phyloP scores from a whole-genome alignment of 2,797 vertebrate genomes.

The Manis javanica region DNA sequence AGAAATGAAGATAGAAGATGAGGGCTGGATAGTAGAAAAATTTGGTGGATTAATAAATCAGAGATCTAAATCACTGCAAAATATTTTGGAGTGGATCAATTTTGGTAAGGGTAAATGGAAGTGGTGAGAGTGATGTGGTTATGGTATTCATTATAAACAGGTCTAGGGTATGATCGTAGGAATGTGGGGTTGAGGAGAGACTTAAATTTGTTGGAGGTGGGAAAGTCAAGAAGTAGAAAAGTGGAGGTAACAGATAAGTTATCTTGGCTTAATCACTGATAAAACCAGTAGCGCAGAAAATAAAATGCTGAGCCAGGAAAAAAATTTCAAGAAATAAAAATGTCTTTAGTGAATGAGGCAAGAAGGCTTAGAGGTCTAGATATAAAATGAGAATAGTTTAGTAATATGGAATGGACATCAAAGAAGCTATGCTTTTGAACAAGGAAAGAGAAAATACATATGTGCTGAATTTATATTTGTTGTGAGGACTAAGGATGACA shows the following conservation, averaged over 20 bases:
- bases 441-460: background rate
- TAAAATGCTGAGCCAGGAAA: background rate
- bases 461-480: background rate
- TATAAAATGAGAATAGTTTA: background rate
- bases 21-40: background rate
- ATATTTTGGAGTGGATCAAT: background rate
- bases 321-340: background rate
- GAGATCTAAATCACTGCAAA: background rate
- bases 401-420: background rate
- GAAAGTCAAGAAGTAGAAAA: conserved; percentile 5
- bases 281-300: background rate
- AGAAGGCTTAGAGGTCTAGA: background rate
- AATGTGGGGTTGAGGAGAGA: background rate
- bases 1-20: background rate
- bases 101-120: background rate
- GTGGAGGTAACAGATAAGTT: background rate
- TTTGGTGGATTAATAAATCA: background rate
- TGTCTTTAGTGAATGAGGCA: background rate
- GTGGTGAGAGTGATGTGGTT: background rate
- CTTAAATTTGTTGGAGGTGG: background rate
- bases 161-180: background rate
- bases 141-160: background rate
- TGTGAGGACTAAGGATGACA: background rate
- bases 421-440: background rate
- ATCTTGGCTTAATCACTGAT: background rate